Evolutionary conservation across 2,797 vertebrate genomes (phyloP).

Genomic region (Aldrovandia affinis): DNA sequence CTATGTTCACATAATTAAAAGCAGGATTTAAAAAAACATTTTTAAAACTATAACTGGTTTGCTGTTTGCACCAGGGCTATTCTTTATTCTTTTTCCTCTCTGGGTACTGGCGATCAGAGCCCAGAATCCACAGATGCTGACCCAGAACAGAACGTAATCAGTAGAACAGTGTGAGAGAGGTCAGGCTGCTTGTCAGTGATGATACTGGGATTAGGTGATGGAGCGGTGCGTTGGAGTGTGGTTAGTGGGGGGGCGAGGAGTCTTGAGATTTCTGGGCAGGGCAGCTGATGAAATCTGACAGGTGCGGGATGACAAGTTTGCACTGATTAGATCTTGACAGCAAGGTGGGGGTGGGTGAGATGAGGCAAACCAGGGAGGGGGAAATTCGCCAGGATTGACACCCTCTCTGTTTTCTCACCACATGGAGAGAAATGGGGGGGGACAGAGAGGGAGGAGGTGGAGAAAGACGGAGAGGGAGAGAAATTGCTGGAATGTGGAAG

Average conservation of each 20-base stretch:
- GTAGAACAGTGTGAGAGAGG: neutral
- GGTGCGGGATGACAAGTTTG: conserved; percentile 69
- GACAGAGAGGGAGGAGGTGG: neutral
- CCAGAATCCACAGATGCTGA: neutral
- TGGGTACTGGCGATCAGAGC: neutral
- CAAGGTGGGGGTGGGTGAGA: conserved; percentile 26
- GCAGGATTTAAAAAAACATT: neutral
- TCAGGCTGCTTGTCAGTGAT: neutral
- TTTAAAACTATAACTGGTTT: neutral
- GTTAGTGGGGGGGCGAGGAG: conserved; percentile 32
- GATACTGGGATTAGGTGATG: conserved; percentile 7
- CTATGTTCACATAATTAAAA: neutral
- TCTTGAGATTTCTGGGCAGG: conserved; percentile 48
- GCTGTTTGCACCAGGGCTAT: neutral
- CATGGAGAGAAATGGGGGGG: neutral
- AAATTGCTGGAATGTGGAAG: conserved; percentile 49
- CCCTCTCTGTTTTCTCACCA: neutral
- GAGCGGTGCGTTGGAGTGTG: neutral
- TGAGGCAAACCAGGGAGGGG: neutral
- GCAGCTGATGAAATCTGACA: conserved; percentile 70
- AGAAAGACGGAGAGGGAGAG: conserved; percentile 35
- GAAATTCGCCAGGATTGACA: neutral
- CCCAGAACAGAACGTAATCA: conserved; percentile 3
- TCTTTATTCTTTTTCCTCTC: neutral
- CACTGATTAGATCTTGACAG: conserved; percentile 61